Conservation (phyloP, 2,797 vertebrate species). For the Muscicapa striata region DNA sequence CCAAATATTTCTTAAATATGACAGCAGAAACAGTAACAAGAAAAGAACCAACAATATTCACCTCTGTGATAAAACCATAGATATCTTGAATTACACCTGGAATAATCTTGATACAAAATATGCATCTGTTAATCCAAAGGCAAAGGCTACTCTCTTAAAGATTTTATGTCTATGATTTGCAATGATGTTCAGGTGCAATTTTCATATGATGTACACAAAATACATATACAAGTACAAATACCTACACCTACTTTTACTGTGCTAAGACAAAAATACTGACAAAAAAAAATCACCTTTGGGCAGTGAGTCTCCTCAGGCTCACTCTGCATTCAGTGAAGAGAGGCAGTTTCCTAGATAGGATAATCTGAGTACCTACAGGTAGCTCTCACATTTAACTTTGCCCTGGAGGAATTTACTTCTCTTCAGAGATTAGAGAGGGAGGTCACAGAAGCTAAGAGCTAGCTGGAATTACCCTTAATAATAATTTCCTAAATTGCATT, state of each 20-base stretch:
- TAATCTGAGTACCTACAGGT: background rate
- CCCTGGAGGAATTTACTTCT: background rate
- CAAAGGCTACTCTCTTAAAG: background rate
- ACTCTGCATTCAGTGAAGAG: background rate
- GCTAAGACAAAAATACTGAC: background rate
- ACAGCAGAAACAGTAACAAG: background rate
- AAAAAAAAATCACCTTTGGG: background rate
- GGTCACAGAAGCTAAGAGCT: background rate
- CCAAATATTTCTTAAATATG: background rate
- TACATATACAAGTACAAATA: too few relatives aligned
- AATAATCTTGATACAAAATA: background rate
- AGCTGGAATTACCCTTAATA: background rate
- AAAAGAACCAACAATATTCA: background rate
- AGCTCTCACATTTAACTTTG: background rate
- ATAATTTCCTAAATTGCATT: background rate
- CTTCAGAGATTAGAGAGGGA: background rate
- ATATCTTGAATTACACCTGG: background rate
- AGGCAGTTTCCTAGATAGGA: background rate
- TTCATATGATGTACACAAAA: background rate
- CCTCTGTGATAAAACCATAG: background rate
- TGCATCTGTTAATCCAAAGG: background rate
- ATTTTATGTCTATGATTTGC: background rate
- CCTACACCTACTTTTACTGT: background rate
- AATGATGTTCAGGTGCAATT: background rate
- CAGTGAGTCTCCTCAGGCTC: background rate